Evolutionary conservation across 2,797 vertebrate genomes (phyloP).

Genomic region (Sebastes steindachneri): DNA sequence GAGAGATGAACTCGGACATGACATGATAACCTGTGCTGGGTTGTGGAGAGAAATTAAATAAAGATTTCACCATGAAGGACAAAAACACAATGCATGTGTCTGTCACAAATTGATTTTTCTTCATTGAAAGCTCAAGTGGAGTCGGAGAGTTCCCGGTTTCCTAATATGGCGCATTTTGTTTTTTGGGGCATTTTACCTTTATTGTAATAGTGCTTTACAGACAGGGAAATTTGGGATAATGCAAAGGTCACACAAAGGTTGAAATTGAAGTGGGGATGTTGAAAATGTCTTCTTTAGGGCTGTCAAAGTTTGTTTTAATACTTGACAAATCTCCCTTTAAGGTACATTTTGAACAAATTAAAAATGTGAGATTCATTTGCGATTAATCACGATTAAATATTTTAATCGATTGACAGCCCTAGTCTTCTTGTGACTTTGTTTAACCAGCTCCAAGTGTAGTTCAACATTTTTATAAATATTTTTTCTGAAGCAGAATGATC

Average conservation of each 20-base stretch:
- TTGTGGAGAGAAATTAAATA: conserved; percentile 64
- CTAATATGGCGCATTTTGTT: background rate
- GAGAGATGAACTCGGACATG: conserved; percentile 41
- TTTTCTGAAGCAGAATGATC: background rate
- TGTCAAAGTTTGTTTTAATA: too few relatives aligned
- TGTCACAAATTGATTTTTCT: conserved; percentile 2
- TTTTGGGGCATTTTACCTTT: background rate
- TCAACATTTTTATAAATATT: background rate
- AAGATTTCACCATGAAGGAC: conserved; percentile 77
- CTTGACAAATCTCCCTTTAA: too few relatives aligned
- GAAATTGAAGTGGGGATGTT: background rate
- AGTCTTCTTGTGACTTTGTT: background rate
- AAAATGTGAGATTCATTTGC: too few relatives aligned
- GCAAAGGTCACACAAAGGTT: background rate
- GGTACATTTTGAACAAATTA: rapidly evolving
- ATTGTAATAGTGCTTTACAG: background rate
- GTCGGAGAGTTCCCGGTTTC: background rate
- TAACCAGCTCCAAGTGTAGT: background rate
- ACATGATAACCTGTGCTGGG: conserved; percentile 55
- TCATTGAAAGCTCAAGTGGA: background rate
- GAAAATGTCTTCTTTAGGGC: background rate
- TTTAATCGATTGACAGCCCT: too few relatives aligned
- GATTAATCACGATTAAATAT: too few relatives aligned
- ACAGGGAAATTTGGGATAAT: too few relatives aligned
- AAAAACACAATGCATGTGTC: conserved; percentile 32